phyloP scores from a whole-genome alignment of 2,797 vertebrate genomes.

The Alauda arvensis region DNA sequence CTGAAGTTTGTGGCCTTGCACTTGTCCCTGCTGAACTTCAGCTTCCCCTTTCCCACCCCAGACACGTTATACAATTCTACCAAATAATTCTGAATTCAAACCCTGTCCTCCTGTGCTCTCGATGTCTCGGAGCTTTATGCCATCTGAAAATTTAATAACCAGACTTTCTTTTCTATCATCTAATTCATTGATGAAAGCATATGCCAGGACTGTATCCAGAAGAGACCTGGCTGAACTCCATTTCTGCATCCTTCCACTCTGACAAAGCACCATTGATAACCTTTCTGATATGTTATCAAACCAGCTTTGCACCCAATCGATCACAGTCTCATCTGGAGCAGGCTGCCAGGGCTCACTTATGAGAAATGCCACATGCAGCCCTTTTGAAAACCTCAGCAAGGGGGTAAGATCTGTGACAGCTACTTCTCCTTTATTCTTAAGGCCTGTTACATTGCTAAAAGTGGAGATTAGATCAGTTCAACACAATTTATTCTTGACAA shows the following conservation, averaged over 20 bases:
- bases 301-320: neutral
- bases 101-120: neutral
- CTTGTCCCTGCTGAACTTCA: neutral
- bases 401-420: neutral
- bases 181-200: constrained; percentile 39
- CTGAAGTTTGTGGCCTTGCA: neutral
- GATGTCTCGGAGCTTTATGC: neutral
- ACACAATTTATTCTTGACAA: constrained; percentile 29
- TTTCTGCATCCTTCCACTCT: constrained; percentile 3
- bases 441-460: neutral
- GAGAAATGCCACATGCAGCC: neutral
- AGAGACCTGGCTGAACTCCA: constrained; percentile 7
- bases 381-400: neutral
- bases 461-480: constrained; percentile 27
- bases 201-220: neutral
- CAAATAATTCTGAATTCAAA: constrained; percentile 17
- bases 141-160: constrained; percentile 48
- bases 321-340: neutral
- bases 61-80: neutral
- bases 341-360: neutral
- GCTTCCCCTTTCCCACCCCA: neutral
- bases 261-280: constrained; percentile 10
- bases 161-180: neutral
- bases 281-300: neutral
- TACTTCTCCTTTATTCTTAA: neutral